Evolutionary conservation across 2,797 vertebrate species (phyloP).

Genomic region (Aplochiton taeniatus): DNA sequence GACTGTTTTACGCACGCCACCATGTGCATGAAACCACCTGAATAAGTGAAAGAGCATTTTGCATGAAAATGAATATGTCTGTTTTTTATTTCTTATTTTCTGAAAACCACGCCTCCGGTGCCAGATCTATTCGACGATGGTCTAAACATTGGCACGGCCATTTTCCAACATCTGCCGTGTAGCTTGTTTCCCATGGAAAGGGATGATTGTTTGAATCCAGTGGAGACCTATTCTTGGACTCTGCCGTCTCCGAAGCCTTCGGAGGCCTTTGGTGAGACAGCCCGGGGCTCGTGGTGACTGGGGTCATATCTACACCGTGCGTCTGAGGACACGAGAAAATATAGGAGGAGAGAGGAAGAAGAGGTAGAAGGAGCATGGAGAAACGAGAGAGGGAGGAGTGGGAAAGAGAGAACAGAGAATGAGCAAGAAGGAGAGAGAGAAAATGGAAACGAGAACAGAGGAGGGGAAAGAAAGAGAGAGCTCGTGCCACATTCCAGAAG

Average conservation of each 20-base stretch:
- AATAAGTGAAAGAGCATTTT: neutral
- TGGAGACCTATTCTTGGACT: conserved; percentile 14
- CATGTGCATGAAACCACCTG: neutral
- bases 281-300: conserved; percentile 33
- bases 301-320: conserved; percentile 17
- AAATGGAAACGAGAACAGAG: no score
- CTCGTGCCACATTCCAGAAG: conserved; percentile 25
- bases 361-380: no score
- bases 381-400: no score
- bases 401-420: no score
- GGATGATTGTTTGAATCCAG: conserved; percentile 4
- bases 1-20: no score
- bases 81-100: neutral
- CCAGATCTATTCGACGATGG: conserved; percentile 21
- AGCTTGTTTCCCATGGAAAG: conserved; percentile 7
- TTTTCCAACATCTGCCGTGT: conserved; percentile 28
- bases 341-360: no score
- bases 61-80: conserved; percentile 1
- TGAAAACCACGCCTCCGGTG: conserved; percentile 2
- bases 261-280: conserved; percentile 27
- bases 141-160: conserved; percentile 13
- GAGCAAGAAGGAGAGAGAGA: no score
- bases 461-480: no score
- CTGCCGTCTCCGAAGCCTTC: neutral
- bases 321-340: no score